Base-by-base conservation (phyloP, 2,888 invertebrate genomes). In the Opisthograptis luteolata region DNA sequence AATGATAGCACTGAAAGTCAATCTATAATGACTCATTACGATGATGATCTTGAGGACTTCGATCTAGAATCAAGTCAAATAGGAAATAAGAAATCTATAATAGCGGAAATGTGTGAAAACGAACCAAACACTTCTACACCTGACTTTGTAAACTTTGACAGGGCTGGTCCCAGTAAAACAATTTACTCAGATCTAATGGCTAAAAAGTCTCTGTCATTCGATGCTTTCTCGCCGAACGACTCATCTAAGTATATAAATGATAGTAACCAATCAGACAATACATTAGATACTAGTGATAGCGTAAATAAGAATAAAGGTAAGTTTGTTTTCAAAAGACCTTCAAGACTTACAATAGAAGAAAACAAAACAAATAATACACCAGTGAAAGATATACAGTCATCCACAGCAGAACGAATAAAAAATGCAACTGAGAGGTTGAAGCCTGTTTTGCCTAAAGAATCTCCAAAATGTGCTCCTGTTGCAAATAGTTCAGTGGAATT, bases 291-390 rank as follows among this genome's bases (percentile, higher is more conserved):
- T 25, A 64, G 73, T 36, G 74, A 77, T 17, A 68, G 56, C 45
- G 52, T 42, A 0, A 77, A 68, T 44, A 84, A 76, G 58, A 73
- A 72, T 22, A 89, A 85, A 70, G 81, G 86, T 1, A 87, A 86
- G 59, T 91, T 91, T 57, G 81, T 87, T 1, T 87, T 86, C 39
- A 91, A 89, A 68, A 81, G 75, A 50, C 88, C 90, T 2, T 85
- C 89, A 6, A 70, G 73, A 42, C 58, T 79, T 0, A 65, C 70
- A 15, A 79, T 79, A 20, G 76, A 78, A 6, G 68, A 53, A 31
- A 67, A 63, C 8, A 72, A 73, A 2, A 73, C 80, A 1, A 68
- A 53, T 34, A 67, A 63, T 8, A 72, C 73, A 2, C 73, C 80
- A 1, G 64, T 62, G 7, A 73, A 54, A 62, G 80, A 81, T 42